Base-by-base conservation (phyloP, 2,797 vertebrate species). In the Rhyacichthys aspro region DNA sequence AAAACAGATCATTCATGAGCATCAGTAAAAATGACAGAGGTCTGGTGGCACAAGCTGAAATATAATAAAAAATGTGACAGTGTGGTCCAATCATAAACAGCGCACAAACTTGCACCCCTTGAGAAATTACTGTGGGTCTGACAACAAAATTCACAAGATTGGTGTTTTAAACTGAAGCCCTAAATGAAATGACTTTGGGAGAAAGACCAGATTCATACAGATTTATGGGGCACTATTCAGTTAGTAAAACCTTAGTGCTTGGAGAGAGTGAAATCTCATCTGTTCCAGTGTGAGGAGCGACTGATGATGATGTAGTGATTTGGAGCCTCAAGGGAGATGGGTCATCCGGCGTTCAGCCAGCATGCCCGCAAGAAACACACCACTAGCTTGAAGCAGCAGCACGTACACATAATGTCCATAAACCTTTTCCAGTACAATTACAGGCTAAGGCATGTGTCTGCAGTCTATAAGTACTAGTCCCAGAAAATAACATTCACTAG, bases 261-360 rank as follows among this genome's bases (percentile, higher is more conserved):
- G 79, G 86, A 66, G 79, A 70, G 73, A 88, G 67, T 79, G 82
- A 88, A 88, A 88, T 86, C 83, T 87, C 87, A 88, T 91, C 81
- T 86, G 78, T 88, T 89, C 88, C 82, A 81, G 82, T 83, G 83
- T 39, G 73, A 83, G 59, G 72, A 86, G 82, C 84, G 69, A 84
- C 89, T 89, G 90, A 92, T 91, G 84, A 91, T 90, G 90, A 92
- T 89, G 85, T 86, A 91, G 89, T 87, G 89, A 90, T 91, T 72
- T 79, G 68, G 67, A 82, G 84, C 90, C 90, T 86, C 82, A 1
- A 76, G 90, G 89, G 91, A 92, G 86, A 90, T 77, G 88, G 90
- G 90, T 89, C 89, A 92, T 88, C 69, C 78, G 67, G 84, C 83
- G 86, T 91, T 91, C 88, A 89, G 85, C 77, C 81, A 82, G 84